Evolutionary conservation across 1,140 invertebrate species (phyloP).

Genomic region (Lordiphosa collinella): DNA sequence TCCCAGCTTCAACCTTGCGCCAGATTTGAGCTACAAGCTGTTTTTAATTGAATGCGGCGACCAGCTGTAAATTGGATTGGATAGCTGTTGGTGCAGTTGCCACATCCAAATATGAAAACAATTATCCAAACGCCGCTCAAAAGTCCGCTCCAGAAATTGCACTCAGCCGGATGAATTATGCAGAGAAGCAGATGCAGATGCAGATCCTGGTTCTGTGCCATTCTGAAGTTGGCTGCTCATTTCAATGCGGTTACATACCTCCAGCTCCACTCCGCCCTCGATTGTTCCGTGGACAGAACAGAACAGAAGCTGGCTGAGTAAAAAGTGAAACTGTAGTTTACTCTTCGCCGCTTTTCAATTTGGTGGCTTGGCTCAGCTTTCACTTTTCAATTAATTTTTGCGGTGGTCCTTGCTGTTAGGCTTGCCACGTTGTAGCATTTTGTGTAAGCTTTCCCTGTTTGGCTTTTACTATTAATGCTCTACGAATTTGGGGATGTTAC

Average conservation of each 20-base stretch:
- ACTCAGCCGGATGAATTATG: slow-evolving; percentile 30
- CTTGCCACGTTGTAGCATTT: slow-evolving; percentile 33
- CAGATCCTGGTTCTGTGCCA: neutral
- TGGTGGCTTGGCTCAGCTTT: slow-evolving; percentile 47
- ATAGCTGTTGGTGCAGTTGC: neutral
- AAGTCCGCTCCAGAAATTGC: slow-evolving; percentile 24
- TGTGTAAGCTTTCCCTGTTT: slow-evolving; percentile 46
- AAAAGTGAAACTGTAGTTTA: slow-evolving; percentile 53
- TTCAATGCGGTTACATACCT: neutral
- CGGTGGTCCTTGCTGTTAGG: slow-evolving; percentile 20
- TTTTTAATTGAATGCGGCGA: slow-evolving; percentile 41
- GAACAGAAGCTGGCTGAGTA: neutral
- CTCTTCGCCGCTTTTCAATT: slow-evolving; percentile 47
- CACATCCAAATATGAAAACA: slow-evolving; percentile 48
- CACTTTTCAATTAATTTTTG: slow-evolving; percentile 70
- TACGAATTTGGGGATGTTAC: slow-evolving; percentile 4
- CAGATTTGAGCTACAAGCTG: slow-evolving; percentile 48
- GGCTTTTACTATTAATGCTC: slow-evolving; percentile 16
- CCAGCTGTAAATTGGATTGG: slow-evolving; percentile 7
- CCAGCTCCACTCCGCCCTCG: neutral
- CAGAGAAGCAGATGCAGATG: slow-evolving; percentile 9
- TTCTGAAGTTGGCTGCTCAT: slow-evolving; percentile 4
- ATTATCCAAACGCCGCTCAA: slow-evolving; percentile 33
- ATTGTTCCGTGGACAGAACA: too few relatives aligned
- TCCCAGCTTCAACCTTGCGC: slow-evolving; percentile 41